A percentile compares a stretch with the other conserved stretches of the same genome.
Conservation (phyloP, 2,888 invertebrate species). For the Volucella bombylans region DNA sequence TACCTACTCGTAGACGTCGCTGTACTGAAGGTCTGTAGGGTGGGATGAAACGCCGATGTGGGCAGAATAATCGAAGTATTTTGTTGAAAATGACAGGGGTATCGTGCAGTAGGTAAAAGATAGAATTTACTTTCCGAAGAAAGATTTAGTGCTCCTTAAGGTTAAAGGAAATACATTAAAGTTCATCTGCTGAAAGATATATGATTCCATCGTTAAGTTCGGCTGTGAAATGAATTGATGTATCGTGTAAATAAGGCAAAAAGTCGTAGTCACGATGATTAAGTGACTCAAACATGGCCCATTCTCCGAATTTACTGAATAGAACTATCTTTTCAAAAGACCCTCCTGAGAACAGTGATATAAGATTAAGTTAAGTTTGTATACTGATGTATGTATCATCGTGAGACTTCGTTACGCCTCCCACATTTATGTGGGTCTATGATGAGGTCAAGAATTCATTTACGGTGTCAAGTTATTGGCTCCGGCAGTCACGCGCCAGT, state of each 20-base stretch:
- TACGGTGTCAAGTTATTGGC: too few species aligned
- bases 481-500: too few species aligned
- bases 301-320: slow-evolving; percentile 12
- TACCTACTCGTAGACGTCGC: slow-evolving; percentile 2
- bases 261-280: neutral
- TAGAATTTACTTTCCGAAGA: slow-evolving; percentile 39
- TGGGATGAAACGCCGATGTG: neutral
- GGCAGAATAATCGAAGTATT: slow-evolving; percentile 56
- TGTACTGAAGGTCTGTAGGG: slow-evolving; percentile 19
- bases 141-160: slow-evolving; percentile 54
- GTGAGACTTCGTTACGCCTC: too few species aligned
- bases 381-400: too few species aligned
- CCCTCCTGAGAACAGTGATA: too few species aligned
- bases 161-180: slow-evolving; percentile 42
- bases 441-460: too few species aligned
- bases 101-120: slow-evolving; percentile 29
- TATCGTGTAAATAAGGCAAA: slow-evolving; percentile 24
- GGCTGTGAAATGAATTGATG: neutral
- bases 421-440: too few species aligned
- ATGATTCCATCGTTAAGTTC: slow-evolving; percentile 32
- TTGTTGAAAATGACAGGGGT: slow-evolving; percentile 5
- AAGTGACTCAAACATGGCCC: neutral
- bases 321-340: neutral
- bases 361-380: too few species aligned
- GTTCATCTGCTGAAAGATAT: slow-evolving; percentile 25